Percentiles rank a stretch among this genome's conserved stretches.
These are phyloP conservation scores for Synanthedon tipuliformis DNA, from an alignment of 2,888 invertebrate genomes.

Conservation along the genomic window DNA sequence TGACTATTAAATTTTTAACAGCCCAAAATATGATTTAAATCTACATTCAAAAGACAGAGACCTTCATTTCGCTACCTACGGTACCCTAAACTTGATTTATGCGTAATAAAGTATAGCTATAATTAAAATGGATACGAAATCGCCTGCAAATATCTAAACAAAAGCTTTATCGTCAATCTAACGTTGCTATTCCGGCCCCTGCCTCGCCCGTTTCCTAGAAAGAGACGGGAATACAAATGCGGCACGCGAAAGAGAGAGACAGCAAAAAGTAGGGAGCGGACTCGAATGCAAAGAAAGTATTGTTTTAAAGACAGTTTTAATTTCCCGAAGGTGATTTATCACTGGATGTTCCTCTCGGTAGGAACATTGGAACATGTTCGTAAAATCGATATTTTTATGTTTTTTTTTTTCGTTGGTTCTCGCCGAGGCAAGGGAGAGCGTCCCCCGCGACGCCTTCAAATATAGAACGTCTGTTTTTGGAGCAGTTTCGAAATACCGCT, in stretches of 20 bases:
- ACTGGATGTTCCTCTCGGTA: conserved; percentile 33
- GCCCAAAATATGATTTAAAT: background rate
- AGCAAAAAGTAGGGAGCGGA: conserved; percentile 22
- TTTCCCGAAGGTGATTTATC: conserved; percentile 71
- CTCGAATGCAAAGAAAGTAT: conserved; percentile 51
- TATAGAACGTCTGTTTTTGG: conserved; percentile 51
- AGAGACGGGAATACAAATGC: conserved; percentile 10
- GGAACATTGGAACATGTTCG: conserved; percentile 25
- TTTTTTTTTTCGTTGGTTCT: conserved; percentile 9
- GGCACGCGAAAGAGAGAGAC: conserved; percentile 12
- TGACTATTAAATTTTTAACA: background rate
- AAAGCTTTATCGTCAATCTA: conserved; percentile 16
- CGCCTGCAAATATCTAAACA: conserved; percentile 19
- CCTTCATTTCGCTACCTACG: background rate
- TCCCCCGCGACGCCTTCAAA: conserved; percentile 60
- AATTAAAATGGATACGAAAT: conserved; percentile 18
- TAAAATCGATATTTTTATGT: conserved; percentile 41
- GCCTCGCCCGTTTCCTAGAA: conserved; percentile 8
- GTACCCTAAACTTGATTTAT: conserved; percentile 3
- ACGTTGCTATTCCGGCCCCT: conserved; percentile 11
- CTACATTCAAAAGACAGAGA: background rate
- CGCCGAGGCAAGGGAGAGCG: conserved; percentile 29
- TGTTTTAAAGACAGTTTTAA: conserved; percentile 70
- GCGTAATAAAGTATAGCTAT: conserved; percentile 5
- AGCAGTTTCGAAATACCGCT: conserved; percentile 50